Base-by-base conservation (phyloP, 2,113 vertebrate genomes). In the Salvelinus fontinalis region DNA sequence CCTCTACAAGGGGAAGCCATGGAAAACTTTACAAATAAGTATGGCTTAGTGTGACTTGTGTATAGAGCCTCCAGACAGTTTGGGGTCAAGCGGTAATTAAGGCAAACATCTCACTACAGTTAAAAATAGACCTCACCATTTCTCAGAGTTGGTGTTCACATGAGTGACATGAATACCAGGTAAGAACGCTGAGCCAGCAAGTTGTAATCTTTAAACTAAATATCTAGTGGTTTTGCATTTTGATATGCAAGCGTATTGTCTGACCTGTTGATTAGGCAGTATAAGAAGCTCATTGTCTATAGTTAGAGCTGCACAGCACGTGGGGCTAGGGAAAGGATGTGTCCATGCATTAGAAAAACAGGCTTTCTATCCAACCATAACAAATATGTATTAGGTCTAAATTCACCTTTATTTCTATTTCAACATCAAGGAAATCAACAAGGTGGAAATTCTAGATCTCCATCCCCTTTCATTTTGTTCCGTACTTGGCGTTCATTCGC, bases 1-100 rank as follows among this genome's bases (percentile, higher is more conserved):
- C 51, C 80, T 85, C 67, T 57, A 60, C 9, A 60, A 70, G 48
- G 71, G 4, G 57, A 54, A 26, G 80, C 76, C 24, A n/a, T 69
- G 71, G 71, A 77, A 74, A 86, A 75, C 69, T 91, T 91, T 85
- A 90, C 87, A 89, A 91, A 89, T 88, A 88, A 92, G 85, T 71
- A 86, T 70, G 82, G 74, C 79, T 86, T 77, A 78, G 79, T 72
- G 60, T 71, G 82, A 78, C 79, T 72, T 74, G 65, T 71, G 81
- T 85, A 75, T 60, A 75, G 74, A 82, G 85, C 83, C 81, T 85
- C 85, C 66, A 88, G 79, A 89, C 80, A 76, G 81, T 78, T 79
- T 70, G 74, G 80, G 81, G 88, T 89, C 84, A 82, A 82, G 79
- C 82, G 84, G 81, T 76, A 67, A 83, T 85, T 70, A 77, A 73